Conservation (phyloP, 2,113 vertebrate genomes). For the Chloebia gouldiae region DNA sequence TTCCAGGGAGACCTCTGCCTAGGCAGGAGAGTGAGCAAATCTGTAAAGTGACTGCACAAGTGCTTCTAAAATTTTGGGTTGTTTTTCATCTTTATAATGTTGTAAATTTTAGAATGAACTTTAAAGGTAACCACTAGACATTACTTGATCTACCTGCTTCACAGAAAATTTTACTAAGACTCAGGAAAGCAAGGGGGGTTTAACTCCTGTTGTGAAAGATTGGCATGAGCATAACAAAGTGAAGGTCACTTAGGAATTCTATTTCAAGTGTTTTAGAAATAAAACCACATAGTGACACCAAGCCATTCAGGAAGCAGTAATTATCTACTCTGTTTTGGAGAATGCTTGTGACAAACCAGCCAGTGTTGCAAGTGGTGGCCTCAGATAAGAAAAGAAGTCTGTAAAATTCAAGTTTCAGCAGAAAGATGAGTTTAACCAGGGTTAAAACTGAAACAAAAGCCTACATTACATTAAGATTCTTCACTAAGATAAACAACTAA, state of each 20-base stretch:
- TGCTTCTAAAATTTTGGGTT: not conserved
- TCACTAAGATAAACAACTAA: slow-evolving; percentile 43
- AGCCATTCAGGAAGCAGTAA: slow-evolving; percentile 20
- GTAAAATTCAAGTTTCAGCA: slow-evolving; percentile 32
- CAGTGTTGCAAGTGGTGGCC: slow-evolving; percentile 2
- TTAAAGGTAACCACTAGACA: slow-evolving; percentile 11
- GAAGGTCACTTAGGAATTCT: slow-evolving; percentile 14
- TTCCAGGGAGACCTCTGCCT: not conserved
- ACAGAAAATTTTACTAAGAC: not conserved
- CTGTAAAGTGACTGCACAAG: not conserved
- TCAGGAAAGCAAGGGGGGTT: not conserved
- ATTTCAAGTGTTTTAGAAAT: slow-evolving; percentile 36
- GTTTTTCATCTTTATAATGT: not conserved
- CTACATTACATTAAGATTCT: not conserved
- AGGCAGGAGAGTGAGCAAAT: not conserved
- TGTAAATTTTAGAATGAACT: slow-evolving; percentile 17
- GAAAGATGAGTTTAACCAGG: slow-evolving; percentile 17
- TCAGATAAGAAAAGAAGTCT: slow-evolving; percentile 39
- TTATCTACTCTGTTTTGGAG: slow-evolving; percentile 32
- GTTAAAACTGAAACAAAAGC: slow-evolving; percentile 52
- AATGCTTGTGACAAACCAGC: slow-evolving; percentile 21
- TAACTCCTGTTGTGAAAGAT: not conserved
- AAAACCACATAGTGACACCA: slow-evolving; percentile 26
- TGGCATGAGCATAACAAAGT: not conserved
- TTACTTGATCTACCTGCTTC: not conserved